A percentile compares a stretch with the other conserved stretches of the same genome.
Evolutionary conservation across 2,113 vertebrate genomes (phyloP).

Genomic region (Narcine bancroftii): DNA sequence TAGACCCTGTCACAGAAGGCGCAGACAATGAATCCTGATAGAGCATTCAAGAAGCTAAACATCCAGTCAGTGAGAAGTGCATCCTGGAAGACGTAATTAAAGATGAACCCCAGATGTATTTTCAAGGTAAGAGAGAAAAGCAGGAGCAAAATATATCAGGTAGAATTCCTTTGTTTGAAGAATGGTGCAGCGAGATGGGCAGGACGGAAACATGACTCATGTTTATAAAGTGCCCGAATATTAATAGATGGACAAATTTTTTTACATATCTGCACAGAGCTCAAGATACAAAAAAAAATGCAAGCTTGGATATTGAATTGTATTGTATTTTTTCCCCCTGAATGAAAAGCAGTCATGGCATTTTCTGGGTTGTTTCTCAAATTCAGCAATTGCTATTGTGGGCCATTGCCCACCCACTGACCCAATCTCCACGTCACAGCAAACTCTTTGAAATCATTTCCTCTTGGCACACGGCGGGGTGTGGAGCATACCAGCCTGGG

Average conservation of each 20-base stretch:
- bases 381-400: no score
- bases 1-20: not conserved
- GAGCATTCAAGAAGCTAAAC: not conserved
- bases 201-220: not conserved
- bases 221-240: not conserved
- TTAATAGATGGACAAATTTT: not conserved
- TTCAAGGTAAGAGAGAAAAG: not conserved
- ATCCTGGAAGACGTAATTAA: not conserved
- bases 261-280: not conserved
- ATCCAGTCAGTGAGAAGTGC: not conserved
- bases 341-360: no score
- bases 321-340: no score
- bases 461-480: no score
- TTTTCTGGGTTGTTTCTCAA: no score
- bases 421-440: no score
- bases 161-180: not conserved
- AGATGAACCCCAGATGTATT: not conserved
- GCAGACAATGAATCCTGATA: not conserved
- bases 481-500: no score
- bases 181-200: not conserved
- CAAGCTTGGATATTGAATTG: no score
- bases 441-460: no score
- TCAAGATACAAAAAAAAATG: no score
- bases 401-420: no score
- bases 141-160: not conserved